Conservation (phyloP, 2,113 vertebrate genomes). For the Aspiorhynchus laticeps region DNA sequence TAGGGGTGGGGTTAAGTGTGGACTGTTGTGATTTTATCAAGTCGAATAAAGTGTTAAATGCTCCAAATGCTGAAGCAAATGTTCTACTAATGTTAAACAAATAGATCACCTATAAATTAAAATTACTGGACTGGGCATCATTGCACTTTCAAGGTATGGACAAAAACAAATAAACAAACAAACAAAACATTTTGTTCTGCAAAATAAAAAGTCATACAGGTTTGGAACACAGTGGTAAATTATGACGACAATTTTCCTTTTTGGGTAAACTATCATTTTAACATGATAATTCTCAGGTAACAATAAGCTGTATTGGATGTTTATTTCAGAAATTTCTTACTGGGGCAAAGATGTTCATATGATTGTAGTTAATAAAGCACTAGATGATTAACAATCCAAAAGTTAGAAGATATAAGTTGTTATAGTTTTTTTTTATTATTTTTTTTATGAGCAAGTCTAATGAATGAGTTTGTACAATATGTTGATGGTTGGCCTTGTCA, state of each 20-base stretch:
- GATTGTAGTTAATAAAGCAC: not conserved
- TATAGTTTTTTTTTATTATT: not conserved
- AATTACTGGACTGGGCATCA: too few species aligned
- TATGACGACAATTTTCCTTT: not conserved
- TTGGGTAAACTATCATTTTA: not conserved
- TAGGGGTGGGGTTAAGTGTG: too few species aligned
- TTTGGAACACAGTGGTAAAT: too few species aligned
- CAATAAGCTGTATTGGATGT: not conserved
- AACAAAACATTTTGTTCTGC: too few species aligned
- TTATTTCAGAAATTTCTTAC: not conserved
- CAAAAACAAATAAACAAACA: too few species aligned
- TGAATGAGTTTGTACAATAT: not conserved
- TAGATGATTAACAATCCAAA: not conserved
- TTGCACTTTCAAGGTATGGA: too few species aligned
- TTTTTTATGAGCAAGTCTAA: not conserved
- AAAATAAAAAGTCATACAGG: too few species aligned
- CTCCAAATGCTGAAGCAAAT: too few species aligned
- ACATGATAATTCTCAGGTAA: not conserved
- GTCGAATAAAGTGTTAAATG: too few species aligned
- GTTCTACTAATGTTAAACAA: too few species aligned
- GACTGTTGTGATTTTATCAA: too few species aligned
- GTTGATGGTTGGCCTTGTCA: not conserved
- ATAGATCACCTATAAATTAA: too few species aligned
- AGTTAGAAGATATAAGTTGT: not conserved
- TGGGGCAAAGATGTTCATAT: not conserved